Conservation (phyloP, 1,140 invertebrate species). For the Bombyx mandarina region DNA sequence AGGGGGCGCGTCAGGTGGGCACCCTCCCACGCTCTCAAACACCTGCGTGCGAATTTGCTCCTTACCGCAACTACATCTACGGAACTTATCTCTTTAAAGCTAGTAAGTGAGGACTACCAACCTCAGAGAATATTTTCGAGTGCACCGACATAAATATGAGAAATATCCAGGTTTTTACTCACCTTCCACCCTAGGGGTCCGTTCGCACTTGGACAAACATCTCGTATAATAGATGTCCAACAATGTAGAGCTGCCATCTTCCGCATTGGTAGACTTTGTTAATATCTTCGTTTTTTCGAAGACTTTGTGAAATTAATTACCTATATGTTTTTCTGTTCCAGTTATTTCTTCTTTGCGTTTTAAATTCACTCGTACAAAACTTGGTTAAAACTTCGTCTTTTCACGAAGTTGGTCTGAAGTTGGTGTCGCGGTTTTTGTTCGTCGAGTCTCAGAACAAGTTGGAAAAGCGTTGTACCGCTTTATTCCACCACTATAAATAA, state of each 20-base stretch:
- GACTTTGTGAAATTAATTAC: too few species aligned
- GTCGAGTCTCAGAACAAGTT: constrained; percentile 36
- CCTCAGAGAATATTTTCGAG: constrained; percentile 61
- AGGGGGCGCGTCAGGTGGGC: constrained; percentile 62
- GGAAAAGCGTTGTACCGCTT: constrained; percentile 33
- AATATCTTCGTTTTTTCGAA: too few species aligned
- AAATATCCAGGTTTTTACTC: constrained; percentile 63
- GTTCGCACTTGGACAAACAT: constrained; percentile 31
- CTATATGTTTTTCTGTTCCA: constrained; percentile 9
- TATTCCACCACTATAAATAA: constrained; percentile 42
- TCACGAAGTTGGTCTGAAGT: constrained; percentile 44
- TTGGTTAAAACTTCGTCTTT: constrained; percentile 10
- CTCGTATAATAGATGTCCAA: constrained; percentile 44
- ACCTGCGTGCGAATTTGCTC: constrained; percentile 55
- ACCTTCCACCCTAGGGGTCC: constrained; percentile 30
- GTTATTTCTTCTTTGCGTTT: not conserved
- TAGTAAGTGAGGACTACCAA: constrained; percentile 24
- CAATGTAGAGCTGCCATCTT: constrained; percentile 30
- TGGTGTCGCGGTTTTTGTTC: constrained; percentile 44
- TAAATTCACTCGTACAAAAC: too few species aligned
- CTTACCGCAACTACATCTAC: constrained; percentile 40
- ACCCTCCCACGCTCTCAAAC: constrained; percentile 47
- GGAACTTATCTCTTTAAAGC: constrained; percentile 39
- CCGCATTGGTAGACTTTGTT: too few species aligned
- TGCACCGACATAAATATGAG: constrained; percentile 67